Evolutionary conservation across 2,113 vertebrate species (phyloP).

Genomic region (Bubo bubo): DNA sequence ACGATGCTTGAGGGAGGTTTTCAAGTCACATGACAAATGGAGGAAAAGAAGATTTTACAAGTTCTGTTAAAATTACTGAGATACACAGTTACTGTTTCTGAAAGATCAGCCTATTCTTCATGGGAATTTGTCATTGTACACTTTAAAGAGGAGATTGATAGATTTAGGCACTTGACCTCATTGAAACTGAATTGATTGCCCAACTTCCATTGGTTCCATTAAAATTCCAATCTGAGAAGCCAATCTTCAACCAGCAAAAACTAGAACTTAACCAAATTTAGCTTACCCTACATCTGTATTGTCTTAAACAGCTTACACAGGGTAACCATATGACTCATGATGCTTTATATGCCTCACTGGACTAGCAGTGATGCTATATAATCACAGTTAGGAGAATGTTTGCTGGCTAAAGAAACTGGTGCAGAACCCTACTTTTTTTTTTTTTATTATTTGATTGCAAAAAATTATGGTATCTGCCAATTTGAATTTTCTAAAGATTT

Average conservation of each 20-base stretch:
- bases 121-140: not conserved
- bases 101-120: not conserved
- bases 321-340: not conserved
- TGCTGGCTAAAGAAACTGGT: not conserved
- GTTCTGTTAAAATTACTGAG: not conserved
- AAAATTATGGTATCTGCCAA: not conserved
- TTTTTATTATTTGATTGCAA: not conserved
- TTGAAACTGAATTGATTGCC: not conserved
- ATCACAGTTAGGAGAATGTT: not conserved
- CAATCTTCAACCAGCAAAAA: not conserved
- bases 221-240: not conserved
- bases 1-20: not conserved
- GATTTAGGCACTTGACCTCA: not conserved
- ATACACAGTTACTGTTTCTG: not conserved
- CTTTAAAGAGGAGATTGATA: not conserved
- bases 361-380: not conserved
- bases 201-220: not conserved
- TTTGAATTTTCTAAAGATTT: slow-evolving; percentile 7
- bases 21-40: not conserved
- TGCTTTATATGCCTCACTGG: not conserved
- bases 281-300: not conserved
- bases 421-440: not conserved
- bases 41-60: not conserved
- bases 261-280: not conserved
- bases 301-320: not conserved